phyloP scores from a whole-genome alignment of 2,113 vertebrate species.

The Cheirogaleus medius region DNA sequence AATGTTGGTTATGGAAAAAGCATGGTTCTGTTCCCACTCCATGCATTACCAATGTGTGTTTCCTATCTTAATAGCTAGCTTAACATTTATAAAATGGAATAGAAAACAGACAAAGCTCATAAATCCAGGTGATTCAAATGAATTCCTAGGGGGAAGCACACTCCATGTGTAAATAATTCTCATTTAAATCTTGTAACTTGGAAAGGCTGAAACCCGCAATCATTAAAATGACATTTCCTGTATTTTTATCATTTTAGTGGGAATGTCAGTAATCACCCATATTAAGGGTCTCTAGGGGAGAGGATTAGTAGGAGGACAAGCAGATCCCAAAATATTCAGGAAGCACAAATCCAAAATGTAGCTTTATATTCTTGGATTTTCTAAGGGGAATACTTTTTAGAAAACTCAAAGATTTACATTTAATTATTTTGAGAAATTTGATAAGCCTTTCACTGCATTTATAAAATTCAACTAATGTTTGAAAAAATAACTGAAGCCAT shows the following conservation, averaged over 20 bases:
- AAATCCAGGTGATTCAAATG: slow-evolving; percentile 61
- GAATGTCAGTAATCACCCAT: slow-evolving; percentile 61
- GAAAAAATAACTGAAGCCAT: neutral
- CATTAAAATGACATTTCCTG: slow-evolving; percentile 61
- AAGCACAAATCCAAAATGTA: slow-evolving; percentile 69
- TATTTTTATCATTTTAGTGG: slow-evolving; percentile 65
- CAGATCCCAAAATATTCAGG: slow-evolving; percentile 73
- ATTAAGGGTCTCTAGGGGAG: slow-evolving; percentile 67
- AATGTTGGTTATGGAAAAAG: neutral
- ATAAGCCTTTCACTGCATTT: slow-evolving; percentile 72
- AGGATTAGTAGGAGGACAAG: slow-evolving; percentile 69
- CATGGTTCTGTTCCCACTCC: neutral
- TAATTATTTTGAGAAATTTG: slow-evolving; percentile 80
- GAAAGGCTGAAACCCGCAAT: slow-evolving; percentile 49
- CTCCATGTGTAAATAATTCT: slow-evolving; percentile 60
- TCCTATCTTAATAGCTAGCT: slow-evolving; percentile 52
- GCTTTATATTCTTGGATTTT: slow-evolving; percentile 66
- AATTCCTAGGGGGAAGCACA: slow-evolving; percentile 39
- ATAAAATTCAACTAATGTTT: neutral
- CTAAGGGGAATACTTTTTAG: slow-evolving; percentile 69
- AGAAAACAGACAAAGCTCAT: slow-evolving; percentile 64
- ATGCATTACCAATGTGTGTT: neutral
- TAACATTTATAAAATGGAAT: slow-evolving; percentile 45
- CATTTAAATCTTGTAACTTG: slow-evolving; percentile 55
- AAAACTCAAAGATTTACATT: slow-evolving; percentile 65